Evolutionary conservation across 2,888 invertebrate genomes (phyloP), one percentile per base, ranked within the genome.

Genomic region (Deilephila elpenor): DNA sequence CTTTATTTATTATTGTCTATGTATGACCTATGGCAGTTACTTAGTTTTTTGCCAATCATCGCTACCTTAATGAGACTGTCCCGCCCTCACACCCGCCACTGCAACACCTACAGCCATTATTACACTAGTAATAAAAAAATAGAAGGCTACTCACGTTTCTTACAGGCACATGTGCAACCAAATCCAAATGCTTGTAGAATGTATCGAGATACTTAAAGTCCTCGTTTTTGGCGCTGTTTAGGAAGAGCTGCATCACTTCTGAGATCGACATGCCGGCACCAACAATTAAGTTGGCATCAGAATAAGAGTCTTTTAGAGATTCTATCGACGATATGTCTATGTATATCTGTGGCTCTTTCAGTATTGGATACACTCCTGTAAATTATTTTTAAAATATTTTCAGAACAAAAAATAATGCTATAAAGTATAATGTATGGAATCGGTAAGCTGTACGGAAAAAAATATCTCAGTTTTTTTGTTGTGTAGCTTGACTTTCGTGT

Each of bases 111-210:
- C 25, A 25, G 25, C 25, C 25, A 25, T 25, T 25, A 25, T 25
- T 25, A 25, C 25, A 0, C 25, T 25, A 1, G 25, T 25, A 25
- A 25, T 25, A 25, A 25, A 25, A 0, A 34, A 71, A 37, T 32
- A 32, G n/a, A 67, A 14, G 3, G 3, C 6, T n/a, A 91, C 96
- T 94, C 87, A 97, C 97, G 91, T 97, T 97, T 86, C 97, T 93
- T 0, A 97, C 96, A 25, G 97, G 96, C 5, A 96, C 94, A 86
- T 96, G 96, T 0, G 97, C 97, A 3, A 97, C 96, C 72, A 96
- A 86, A 79, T 96, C 96, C 76, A 97, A 88, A 84, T 97, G 97
- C 29, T 95, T 89, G 34, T 95, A 95, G 75, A 97, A 90, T 60
- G 93, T 91, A 0, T 88, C 86, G 73, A 97, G 86, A 84, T 97